phyloP scores from a whole-genome alignment of 1,140 invertebrate genomes.

The Pomacea maculata region DNA sequence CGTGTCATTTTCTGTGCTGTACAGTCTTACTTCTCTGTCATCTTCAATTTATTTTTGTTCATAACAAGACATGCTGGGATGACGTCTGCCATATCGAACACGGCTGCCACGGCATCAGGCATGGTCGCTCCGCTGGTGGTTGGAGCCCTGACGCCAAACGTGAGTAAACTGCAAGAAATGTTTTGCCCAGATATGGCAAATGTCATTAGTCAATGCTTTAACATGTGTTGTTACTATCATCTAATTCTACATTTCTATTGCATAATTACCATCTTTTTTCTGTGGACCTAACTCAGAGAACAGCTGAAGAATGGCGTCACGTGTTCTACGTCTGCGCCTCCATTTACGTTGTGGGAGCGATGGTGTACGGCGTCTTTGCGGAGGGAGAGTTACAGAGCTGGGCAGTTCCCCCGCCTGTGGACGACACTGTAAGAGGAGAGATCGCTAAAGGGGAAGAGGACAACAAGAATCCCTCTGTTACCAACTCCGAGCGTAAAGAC shows the following conservation, averaged over 20 bases:
- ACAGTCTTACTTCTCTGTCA: too few relatives aligned
- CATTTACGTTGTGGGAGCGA: constrained; percentile 74
- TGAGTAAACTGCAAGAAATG: constrained; percentile 20
- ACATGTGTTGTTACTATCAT: too few relatives aligned
- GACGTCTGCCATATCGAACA: constrained; percentile 86
- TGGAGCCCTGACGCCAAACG: constrained; percentile 48
- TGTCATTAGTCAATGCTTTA: too few relatives aligned
- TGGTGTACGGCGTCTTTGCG: constrained; percentile 78
- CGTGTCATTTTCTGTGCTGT: too few relatives aligned
- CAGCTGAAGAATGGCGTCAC: constrained; percentile 74
- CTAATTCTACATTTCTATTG: too few relatives aligned
- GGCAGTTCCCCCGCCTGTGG: constrained; percentile 51
- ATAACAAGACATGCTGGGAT: constrained; percentile 70
- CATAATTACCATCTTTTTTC: neutral
- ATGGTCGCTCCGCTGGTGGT: constrained; percentile 82
- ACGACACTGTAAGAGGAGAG: neutral
- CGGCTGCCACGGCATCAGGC: constrained; percentile 83
- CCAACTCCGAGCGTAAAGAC: too few relatives aligned
- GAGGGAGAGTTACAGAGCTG: constrained; percentile 84
- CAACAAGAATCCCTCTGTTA: too few relatives aligned
- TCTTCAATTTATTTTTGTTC: neutral
- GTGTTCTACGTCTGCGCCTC: constrained; percentile 77
- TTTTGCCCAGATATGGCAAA: too few relatives aligned
- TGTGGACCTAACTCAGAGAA: constrained; percentile 27
- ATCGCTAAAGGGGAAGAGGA: too few relatives aligned